Conservation (phyloP, 2,113 vertebrate genomes). For the Laterallus jamaicensis region DNA sequence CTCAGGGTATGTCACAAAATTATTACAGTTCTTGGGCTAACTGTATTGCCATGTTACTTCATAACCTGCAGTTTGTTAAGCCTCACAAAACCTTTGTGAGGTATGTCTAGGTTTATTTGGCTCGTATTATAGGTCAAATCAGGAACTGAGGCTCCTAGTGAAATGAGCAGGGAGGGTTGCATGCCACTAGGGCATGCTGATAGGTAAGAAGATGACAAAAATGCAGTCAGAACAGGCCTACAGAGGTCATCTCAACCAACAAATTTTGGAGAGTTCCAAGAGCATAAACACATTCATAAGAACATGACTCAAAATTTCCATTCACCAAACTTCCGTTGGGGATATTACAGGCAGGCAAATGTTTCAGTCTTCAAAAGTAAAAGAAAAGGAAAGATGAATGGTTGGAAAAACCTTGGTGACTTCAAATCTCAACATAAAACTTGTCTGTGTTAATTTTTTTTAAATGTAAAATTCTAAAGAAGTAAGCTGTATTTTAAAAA, state of each 20-base stretch:
- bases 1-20: neutral
- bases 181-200: neutral
- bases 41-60: neutral
- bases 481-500: neutral
- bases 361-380: neutral
- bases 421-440: neutral
- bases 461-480: neutral
- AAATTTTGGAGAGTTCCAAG: neutral
- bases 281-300: neutral
- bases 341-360: neutral
- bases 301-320: neutral
- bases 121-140: neutral
- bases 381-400: neutral
- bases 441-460: neutral
- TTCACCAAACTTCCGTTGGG: neutral
- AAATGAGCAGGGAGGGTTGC: neutral
- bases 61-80: neutral
- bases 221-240: neutral
- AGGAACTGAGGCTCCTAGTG: neutral
- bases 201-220: neutral
- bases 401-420: neutral
- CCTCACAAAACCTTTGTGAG: neutral
- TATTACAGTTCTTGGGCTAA: neutral
- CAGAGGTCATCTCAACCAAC: neutral
- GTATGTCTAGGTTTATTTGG: neutral